Evolutionary conservation across 30 jellyfish, hydroid and myxozoan genomes (phyloP).

Genomic region (Phacellophora camtschatica): DNA sequence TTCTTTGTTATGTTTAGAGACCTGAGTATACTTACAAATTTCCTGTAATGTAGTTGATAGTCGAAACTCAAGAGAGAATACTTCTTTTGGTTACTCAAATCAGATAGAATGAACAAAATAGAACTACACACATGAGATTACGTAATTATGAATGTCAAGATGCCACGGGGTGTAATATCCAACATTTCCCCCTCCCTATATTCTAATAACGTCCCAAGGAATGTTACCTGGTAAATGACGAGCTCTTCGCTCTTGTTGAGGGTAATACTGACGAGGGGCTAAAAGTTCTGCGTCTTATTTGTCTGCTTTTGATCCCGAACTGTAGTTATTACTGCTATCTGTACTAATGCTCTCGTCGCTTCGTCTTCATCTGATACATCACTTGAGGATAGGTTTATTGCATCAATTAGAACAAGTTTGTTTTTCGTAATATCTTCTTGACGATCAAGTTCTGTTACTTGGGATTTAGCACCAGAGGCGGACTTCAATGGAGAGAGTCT

Average conservation of each 20-base stretch:
- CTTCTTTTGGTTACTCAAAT: no score
- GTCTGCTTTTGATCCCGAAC: not conserved
- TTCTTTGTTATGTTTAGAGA: no score
- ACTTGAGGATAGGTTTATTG: no score
- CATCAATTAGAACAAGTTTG: no score
- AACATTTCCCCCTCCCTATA: conserved; percentile 47
- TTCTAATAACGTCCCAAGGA: conserved; percentile 33
- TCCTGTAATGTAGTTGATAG: no score
- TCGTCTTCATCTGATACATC: not conserved
- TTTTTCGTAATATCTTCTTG: not conserved
- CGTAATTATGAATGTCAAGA: no score
- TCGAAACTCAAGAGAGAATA: no score
- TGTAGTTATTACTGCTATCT: not conserved
- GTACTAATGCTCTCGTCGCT: not conserved
- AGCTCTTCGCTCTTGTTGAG: no score
- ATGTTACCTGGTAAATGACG: conserved; percentile 21
- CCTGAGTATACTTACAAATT: no score
- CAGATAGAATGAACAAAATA: no score
- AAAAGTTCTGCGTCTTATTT: not conserved
- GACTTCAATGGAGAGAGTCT: conserved; percentile 7
- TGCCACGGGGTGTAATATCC: conserved; percentile 40
- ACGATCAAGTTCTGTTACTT: not conserved
- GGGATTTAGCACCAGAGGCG: not conserved
- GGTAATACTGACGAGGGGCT: not conserved
- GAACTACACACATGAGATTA: no score